phyloP scores from a whole-genome alignment of 2,113 vertebrate species.

The Serinus canaria region DNA sequence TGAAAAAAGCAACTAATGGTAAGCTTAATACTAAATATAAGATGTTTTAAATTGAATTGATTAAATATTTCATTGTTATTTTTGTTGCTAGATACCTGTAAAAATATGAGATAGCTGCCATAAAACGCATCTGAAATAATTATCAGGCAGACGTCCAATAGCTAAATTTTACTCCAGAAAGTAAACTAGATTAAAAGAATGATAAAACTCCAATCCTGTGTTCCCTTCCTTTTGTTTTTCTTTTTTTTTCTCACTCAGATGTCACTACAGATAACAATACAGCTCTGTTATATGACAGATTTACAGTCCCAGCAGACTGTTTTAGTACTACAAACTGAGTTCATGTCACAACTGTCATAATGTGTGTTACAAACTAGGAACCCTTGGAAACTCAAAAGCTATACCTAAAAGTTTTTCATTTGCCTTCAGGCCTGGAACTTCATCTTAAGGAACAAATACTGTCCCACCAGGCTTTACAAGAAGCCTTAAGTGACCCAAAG shows the following conservation, averaged over 20 bases:
- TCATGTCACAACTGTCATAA: background rate
- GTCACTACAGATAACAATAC: background rate
- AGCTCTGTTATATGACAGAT: background rate
- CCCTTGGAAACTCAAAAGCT: background rate
- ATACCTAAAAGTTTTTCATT: background rate
- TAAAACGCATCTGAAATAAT: background rate
- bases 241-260: background rate
- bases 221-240: background rate
- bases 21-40: slow-evolving; percentile 1
- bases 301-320: background rate
- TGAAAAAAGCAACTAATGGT: slow-evolving; percentile 82
- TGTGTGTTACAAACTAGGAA: background rate
- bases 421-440: slow-evolving; percentile 72
- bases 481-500: slow-evolving; percentile 85
- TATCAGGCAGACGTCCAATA: background rate
- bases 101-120: background rate
- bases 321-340: background rate
- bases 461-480: slow-evolving; percentile 81
- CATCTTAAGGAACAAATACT: slow-evolving; percentile 73
- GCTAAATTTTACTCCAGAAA: background rate
- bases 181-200: background rate
- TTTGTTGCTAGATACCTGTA: background rate
- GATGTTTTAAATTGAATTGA: background rate
- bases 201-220: background rate
- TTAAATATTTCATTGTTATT: background rate